Base-by-base conservation (phyloP, 2,797 vertebrate species). In the Xiphorhynchus erythropygius region DNA sequence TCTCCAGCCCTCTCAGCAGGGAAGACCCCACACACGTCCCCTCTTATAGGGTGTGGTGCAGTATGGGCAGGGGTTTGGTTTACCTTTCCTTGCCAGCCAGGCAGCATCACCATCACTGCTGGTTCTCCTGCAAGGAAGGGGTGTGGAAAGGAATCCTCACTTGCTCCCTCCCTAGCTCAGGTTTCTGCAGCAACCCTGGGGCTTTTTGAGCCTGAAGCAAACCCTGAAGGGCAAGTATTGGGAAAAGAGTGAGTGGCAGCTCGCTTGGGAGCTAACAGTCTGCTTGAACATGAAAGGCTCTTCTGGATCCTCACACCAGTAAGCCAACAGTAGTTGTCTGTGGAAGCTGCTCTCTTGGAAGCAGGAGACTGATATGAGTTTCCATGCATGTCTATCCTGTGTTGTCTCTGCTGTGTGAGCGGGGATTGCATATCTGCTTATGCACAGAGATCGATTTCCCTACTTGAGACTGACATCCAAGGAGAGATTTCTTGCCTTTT, bases 401-500 rank as follows among this genome's bases (percentile, higher is more conserved):
- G 32, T 59, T 7, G 3, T 78, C 35, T 24, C 46, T 44, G 24
- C 78, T 79, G 2, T 33, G 28, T 44, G 46, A 69, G 52, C 0
- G 1, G 39, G 49, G 11, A 2, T 24, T 41, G 4, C 11, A 2
- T 12, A 32, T 39, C 41, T 30, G 5, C 18, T 78, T 84, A 9
- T 35, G 27, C 2, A 1, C 3, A 9, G 39, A 73, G 39, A 55
- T 42, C 2, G 0, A 69, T 65, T 89, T 81, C n/a, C 6, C 12
- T 70, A 14, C 67, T 6, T 1, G 1, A 49, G 30, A 33, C 22
- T 52, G 76, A 68, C 47, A 52, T 57, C 21, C 1, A 2, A 71
- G 69, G 28, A 91, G 56, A 80, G 57, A 52, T 86, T 82, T 86
- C 62, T 69, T 94, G 52, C 33, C 46, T 83, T 91, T 84, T 82